phyloP scores from a whole-genome alignment of 2,888 invertebrate genomes.

The Hyposoter didymator region DNA sequence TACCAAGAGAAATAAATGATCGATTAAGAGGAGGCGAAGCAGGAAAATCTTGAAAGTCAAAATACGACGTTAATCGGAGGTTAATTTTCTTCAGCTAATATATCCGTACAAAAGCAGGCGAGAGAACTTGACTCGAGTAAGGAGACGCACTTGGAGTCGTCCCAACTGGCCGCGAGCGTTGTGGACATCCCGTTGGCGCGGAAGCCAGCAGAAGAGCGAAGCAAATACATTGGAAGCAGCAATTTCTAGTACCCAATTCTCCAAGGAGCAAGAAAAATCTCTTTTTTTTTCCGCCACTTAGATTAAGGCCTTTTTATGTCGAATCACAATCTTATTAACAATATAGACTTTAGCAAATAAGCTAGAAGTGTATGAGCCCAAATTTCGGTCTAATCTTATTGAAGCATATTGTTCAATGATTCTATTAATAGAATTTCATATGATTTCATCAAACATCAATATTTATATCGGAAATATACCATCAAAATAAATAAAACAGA shows the following conservation, averaged over 20 bases:
- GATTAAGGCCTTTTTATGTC: background rate
- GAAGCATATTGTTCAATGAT: background rate
- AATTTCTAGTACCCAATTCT: constrained; percentile 10
- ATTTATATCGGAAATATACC: background rate
- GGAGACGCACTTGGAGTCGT: constrained; percentile 77
- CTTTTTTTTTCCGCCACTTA: background rate
- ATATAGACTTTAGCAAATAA: constrained; percentile 5
- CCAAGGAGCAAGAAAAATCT: constrained; percentile 30
- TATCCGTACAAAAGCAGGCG: constrained; percentile 71
- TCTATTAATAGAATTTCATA: background rate
- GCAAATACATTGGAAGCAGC: constrained; percentile 27
- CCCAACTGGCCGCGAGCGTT: constrained; percentile 79
- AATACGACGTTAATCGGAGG: constrained; percentile 77
- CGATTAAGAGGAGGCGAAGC: constrained; percentile 13
- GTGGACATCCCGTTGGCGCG: constrained; percentile 72
- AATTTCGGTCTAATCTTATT: background rate
- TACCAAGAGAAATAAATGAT: constrained; percentile 23
- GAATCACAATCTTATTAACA: background rate
- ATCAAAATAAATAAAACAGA: background rate
- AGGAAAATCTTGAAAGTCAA: constrained; percentile 67
- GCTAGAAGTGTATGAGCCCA: background rate
- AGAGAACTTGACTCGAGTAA: constrained; percentile 63
- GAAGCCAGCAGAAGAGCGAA: constrained; percentile 75
- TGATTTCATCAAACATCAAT: background rate
- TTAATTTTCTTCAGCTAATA: constrained; percentile 80